phyloP scores from a whole-genome alignment of 2,113 vertebrate species.

The Gobius niger region DNA sequence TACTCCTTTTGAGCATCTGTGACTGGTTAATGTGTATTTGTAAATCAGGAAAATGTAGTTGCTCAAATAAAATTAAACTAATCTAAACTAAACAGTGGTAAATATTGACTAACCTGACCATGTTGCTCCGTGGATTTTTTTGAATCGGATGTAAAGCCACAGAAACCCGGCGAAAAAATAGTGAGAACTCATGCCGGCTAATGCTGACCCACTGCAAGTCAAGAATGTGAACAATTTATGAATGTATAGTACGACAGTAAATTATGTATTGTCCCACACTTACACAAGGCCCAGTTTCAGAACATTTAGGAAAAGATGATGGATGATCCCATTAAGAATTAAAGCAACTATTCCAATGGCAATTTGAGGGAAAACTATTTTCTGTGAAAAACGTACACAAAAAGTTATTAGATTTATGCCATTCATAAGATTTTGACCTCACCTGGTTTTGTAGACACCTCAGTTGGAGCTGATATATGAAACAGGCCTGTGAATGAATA shows the following conservation, averaged over 20 bases:
- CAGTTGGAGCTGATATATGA: constrained; percentile 87
- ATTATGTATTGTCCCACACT: constrained; percentile 63
- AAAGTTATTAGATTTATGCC: background rate
- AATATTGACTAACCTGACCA: constrained; percentile 81
- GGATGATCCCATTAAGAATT: constrained; percentile 83
- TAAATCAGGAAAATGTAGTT: no score
- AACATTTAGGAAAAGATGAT: constrained; percentile 82
- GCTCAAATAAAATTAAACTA: no score
- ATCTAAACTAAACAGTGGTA: no score
- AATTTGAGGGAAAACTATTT: constrained; percentile 90
- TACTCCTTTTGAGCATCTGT: no score
- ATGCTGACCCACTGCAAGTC: constrained; percentile 84
- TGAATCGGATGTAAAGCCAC: constrained; percentile 77
- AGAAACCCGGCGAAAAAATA: constrained; percentile 78
- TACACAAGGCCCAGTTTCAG: constrained; percentile 87
- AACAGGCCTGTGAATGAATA: constrained; percentile 77
- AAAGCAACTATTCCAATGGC: constrained; percentile 82
- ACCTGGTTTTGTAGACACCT: constrained; percentile 92
- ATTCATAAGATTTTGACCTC: background rate
- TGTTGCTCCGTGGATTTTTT: constrained; percentile 81
- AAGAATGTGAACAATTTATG: background rate
- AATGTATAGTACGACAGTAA: background rate
- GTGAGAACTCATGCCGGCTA: constrained; percentile 85
- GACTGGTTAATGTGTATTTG: no score
- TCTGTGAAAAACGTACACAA: constrained; percentile 69